Evolutionary conservation across 30 jellyfish, hydroid and myxozoan species (phyloP).

Genomic region (Chironex yamaguchii): DNA sequence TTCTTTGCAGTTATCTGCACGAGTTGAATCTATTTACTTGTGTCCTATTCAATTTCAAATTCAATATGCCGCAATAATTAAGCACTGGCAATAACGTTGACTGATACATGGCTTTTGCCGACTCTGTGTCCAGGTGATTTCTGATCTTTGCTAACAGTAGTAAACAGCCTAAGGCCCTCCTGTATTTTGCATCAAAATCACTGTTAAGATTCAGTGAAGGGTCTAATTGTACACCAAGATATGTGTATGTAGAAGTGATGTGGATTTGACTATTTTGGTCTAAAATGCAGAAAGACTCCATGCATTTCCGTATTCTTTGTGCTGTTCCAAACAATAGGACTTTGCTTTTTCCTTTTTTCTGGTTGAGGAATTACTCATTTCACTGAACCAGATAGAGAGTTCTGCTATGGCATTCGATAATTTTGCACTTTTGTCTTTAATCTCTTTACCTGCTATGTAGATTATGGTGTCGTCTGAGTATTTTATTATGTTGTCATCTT

Average conservation of each 20-base stretch:
- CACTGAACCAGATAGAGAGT: neutral
- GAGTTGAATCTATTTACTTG: too few species aligned
- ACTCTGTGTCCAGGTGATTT: neutral
- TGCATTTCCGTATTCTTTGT: slow-evolving; percentile 1
- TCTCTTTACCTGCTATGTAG: neutral
- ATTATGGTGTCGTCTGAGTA: neutral
- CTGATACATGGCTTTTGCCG: neutral
- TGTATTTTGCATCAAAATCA: too few species aligned
- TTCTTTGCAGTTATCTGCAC: too few species aligned
- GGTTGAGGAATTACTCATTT: slow-evolving; percentile 4
- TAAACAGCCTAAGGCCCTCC: slow-evolving; percentile 26
- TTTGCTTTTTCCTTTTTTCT: slow-evolving; percentile 25
- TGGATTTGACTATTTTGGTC: neutral
- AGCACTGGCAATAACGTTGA: slow-evolving; percentile 7
- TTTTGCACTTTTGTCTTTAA: neutral
- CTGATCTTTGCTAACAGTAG: slow-evolving; percentile 3
- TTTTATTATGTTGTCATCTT: too few species aligned
- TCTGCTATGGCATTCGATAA: neutral
- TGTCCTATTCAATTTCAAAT: too few species aligned
- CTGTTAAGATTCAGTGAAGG: too few species aligned
- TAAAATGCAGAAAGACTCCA: neutral
- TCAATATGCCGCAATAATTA: too few species aligned
- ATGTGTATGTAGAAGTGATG: neutral
- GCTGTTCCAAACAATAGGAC: slow-evolving; percentile 27
- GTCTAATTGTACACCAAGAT: neutral